Evolutionary conservation across 2,888 invertebrate genomes (phyloP), one percentile per base, ranked within the genome.

Genomic region (Trichogramma dendrolimi): DNA sequence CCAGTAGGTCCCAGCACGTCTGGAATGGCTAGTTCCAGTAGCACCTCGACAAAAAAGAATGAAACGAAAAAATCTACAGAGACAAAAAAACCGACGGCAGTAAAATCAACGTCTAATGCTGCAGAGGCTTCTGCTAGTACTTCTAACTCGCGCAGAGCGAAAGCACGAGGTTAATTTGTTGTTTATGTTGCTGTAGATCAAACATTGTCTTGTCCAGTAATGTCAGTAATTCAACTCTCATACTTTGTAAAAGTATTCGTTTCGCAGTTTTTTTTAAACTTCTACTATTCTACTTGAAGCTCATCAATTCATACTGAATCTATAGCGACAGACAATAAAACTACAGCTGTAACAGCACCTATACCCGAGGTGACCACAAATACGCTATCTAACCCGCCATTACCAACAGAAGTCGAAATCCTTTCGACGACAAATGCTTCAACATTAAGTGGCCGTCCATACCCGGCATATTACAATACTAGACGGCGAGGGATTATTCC

Each of bases 1-100:
- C 58, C 65, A 8, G 62, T 58, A 0, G 64, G 62, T 5, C 66
- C 66, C 4, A 66, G 64, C 10, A 63, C 66, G 7, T 62, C 64
- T 2, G 55, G 62, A 5, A 64, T 67, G 5, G 49, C 67, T 8
- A 57, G 62, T 11, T 67, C 65, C 27, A 65, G 57, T 41, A 40
- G 68, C 38, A 43, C 67, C 0, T 43, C 58, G 10, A 64, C 61
- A 42, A 60, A 60, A 53, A 38, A 62, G 2, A 69, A 68, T 4
- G 61, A 64, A 41, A 61, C 67, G 56, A 78, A 77, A 66, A 77
- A 71, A 56, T 67, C 68, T 11, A 73, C 66, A 6, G 76, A 74
- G 6, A 61, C 69, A 46, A 77, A 77, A 62, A 77, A 76, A 66
- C 55, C 54, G 52, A 68, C 71, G 48, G 64, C 55, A 52, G 8